Base-by-base conservation (phyloP, 1,140 invertebrate species). In the Drosophila watanabei region DNA sequence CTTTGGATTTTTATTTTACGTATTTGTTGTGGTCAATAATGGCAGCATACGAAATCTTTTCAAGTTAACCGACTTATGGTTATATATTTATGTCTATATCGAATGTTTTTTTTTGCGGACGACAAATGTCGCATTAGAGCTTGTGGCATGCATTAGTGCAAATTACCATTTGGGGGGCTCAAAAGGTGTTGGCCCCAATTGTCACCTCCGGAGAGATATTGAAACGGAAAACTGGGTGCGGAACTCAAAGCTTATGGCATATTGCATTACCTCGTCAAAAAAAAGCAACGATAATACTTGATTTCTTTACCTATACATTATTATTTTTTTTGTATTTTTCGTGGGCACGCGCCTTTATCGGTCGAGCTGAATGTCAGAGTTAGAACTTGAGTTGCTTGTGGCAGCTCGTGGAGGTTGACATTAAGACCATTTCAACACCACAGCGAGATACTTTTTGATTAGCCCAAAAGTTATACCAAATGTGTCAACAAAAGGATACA, bases 181-280 rank as follows among this genome's bases (percentile, higher is more conserved):
- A 75, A 80, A 83, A 89, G 85, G 76, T 89, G 84, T 88, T 89
- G 85, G 84, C 84, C 85, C 85, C 84, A 87, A 87, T 87, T 87
- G 84, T 87, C 84, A 87, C 84, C 84, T 87, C 71, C 57, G 46
- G 61, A 88, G 63, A 79, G 69, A 87, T 76, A 86, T 87, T 82
- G 79, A 64, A 63, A 69, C 62, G 79, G 49, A 76, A 66, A 88
- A 80, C 68, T 89, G 73, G 84, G 84, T 68, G 84, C 75, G 84
- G 85, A 79, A 89, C 87, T 79, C 62, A 16, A 20, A 56, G 57
- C 72, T 71, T 72, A 64, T 69, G 61, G 64, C 63, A 69, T 79
- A 83, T 83, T 83, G 80, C 85, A 84, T 87, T 89, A 84, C 84
- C 80, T 83, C 66, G 80, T 70, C 66, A 72, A 72, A 72, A 70